Evolutionary conservation across 2,888 invertebrate genomes (phyloP).

Genomic region (Pherbina coryleti): DNA sequence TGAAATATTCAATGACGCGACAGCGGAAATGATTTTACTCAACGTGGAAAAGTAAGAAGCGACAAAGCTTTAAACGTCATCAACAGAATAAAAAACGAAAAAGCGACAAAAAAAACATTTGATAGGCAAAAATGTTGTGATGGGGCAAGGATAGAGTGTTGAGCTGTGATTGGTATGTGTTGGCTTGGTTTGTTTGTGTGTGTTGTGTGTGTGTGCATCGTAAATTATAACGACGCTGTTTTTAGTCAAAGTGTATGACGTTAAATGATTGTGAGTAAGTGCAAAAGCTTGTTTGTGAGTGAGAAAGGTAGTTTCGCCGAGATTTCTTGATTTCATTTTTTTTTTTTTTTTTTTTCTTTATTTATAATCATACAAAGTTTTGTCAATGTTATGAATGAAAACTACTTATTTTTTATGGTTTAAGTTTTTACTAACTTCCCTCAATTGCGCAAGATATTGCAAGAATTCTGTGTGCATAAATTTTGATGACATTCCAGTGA

Average conservation of each 20-base stretch:
- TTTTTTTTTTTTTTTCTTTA: neutral
- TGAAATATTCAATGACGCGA: constrained; percentile 23
- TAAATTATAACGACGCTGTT: neutral
- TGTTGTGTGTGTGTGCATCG: neutral
- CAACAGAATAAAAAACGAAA: neutral
- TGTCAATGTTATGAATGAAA: neutral
- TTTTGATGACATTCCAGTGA: too few species aligned
- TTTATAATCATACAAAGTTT: neutral
- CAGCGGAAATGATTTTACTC: constrained; percentile 17
- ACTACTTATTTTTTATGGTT: neutral
- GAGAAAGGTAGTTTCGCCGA: neutral
- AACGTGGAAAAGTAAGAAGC: neutral
- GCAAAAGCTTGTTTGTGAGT: neutral
- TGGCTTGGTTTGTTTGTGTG: too few species aligned
- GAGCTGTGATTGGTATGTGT: too few species aligned
- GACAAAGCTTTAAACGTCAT: too few species aligned
- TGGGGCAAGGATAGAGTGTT: neutral
- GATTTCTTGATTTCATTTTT: neutral
- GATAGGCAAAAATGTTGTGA: neutral
- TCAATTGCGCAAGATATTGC: too few species aligned
- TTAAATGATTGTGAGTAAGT: neutral
- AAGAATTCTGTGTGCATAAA: neutral
- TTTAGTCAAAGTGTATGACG: neutral
- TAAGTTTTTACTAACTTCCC: neutral
- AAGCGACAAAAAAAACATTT: neutral